phyloP scores from a whole-genome alignment of 1,140 invertebrate species.

The Drosophila erecta region DNA sequence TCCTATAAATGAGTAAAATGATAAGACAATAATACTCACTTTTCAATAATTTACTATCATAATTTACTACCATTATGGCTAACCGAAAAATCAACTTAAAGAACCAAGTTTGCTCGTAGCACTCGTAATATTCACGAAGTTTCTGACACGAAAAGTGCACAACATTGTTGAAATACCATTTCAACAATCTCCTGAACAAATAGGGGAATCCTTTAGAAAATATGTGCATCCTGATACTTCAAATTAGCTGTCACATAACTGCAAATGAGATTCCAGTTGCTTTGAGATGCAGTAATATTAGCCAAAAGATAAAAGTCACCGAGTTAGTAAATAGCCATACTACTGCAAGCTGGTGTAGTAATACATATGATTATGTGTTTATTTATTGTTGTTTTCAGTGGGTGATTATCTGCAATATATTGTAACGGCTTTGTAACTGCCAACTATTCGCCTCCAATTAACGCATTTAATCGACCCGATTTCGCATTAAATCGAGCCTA shows the following conservation, averaged over 20 bases:
- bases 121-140: not conserved
- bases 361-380: no score
- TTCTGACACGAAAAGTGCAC: not conserved
- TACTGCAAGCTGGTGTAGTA: not conserved
- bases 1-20: no score
- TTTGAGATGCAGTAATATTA: no score
- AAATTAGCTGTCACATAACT: not conserved
- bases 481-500: conserved; percentile 14
- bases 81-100: conserved; percentile 17
- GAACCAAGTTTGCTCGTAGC: conserved; percentile 8
- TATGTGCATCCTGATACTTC: not conserved
- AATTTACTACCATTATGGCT: conserved; percentile 13
- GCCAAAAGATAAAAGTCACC: no score
- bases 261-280: no score
- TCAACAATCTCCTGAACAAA: not conserved
- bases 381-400: not conserved
- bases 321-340: no score
- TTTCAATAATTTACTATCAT: not conserved
- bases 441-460: conserved; percentile 1
- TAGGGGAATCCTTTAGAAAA: not conserved
- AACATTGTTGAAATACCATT: not conserved
- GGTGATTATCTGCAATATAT: not conserved
- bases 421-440: not conserved
- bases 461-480: not conserved
- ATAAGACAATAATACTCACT: no score